Percentiles rank a stretch among this genome's conserved stretches.
Conservation (phyloP, 1,140 invertebrate genomes). For the Halesus radiatus region DNA sequence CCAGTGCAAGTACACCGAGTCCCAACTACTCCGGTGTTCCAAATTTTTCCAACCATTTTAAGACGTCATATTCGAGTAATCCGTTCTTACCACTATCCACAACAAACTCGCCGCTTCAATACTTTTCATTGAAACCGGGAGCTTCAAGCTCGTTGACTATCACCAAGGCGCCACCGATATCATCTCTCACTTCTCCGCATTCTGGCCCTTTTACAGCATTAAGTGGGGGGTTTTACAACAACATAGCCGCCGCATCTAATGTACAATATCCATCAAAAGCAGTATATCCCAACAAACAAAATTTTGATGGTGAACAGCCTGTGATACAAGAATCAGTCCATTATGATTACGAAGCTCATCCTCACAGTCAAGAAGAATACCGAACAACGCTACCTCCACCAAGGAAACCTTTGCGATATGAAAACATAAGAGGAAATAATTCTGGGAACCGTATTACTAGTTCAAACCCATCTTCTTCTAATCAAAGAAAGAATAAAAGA, state of each 20-base stretch:
- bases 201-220: conserved; percentile 67
- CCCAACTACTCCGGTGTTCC: conserved; percentile 2
- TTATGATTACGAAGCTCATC: conserved; percentile 47
- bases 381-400: background rate
- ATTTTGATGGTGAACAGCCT: conserved; percentile 26
- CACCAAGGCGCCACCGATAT: conserved; percentile 70
- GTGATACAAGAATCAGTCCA: conserved; percentile 40
- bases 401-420: conserved; percentile 57
- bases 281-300: conserved; percentile 37
- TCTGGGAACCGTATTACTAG: conserved; percentile 59
- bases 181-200: conserved; percentile 62
- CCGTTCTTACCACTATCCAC: conserved; percentile 33
- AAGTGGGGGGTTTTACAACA: conserved; percentile 73
- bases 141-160: conserved; percentile 60
- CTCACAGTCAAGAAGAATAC: conserved; percentile 20
- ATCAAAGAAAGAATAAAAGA: conserved; percentile 21
- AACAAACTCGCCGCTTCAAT: conserved; percentile 45
- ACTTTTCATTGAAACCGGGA: conserved; percentile 50
- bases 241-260: conserved; percentile 59
- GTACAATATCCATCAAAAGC: conserved; percentile 55
- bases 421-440: conserved; percentile 47
- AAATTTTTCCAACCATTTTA: conserved; percentile 40
- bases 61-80: conserved; percentile 45
- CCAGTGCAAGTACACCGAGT: conserved; percentile 24
- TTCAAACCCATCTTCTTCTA: background rate